A percentile compares a stretch with the other conserved stretches of the same genome.
Conservation (phyloP, 2,113 vertebrate genomes). For the Ictalurus punctatus region DNA sequence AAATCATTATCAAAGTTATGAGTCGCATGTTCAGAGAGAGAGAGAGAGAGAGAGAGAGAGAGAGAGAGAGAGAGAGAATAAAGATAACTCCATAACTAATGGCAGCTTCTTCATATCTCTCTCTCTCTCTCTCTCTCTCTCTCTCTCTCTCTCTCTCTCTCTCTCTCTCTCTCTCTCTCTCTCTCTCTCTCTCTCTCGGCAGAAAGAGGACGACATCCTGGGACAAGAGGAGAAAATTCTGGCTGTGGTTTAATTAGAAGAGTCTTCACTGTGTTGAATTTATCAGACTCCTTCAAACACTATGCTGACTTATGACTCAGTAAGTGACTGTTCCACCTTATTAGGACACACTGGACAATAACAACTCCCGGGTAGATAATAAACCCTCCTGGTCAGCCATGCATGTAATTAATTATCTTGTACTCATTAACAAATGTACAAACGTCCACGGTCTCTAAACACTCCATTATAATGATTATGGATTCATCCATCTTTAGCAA, state of each 20-base stretch:
- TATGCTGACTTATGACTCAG: background rate
- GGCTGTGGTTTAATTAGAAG: slow-evolving; percentile 33
- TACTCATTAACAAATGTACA: slow-evolving; percentile 16
- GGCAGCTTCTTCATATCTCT: slow-evolving; percentile 50
- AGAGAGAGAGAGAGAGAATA: slow-evolving; percentile 55
- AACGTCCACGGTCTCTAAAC: background rate
- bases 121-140: background rate
- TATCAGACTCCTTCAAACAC: background rate
- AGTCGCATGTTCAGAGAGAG: slow-evolving; percentile 42
- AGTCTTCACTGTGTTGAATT: background rate
- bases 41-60: slow-evolving; percentile 51
- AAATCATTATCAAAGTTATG: slow-evolving; percentile 69
- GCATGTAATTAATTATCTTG: slow-evolving; percentile 7
- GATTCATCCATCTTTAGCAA: background rate
- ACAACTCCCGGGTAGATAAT: background rate
- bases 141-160: background rate
- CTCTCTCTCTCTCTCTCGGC: background rate
- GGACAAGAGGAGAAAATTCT: background rate
- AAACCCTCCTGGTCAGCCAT: slow-evolving; percentile 1
- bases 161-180: background rate
- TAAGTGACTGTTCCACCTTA: background rate
- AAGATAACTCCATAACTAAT: slow-evolving; percentile 70
- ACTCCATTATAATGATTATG: background rate
- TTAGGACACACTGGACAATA: background rate
- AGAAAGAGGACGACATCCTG: slow-evolving; percentile 11